Evolutionary conservation across 2,888 invertebrate species (phyloP).

Genomic region (Macrophya annulata): DNA sequence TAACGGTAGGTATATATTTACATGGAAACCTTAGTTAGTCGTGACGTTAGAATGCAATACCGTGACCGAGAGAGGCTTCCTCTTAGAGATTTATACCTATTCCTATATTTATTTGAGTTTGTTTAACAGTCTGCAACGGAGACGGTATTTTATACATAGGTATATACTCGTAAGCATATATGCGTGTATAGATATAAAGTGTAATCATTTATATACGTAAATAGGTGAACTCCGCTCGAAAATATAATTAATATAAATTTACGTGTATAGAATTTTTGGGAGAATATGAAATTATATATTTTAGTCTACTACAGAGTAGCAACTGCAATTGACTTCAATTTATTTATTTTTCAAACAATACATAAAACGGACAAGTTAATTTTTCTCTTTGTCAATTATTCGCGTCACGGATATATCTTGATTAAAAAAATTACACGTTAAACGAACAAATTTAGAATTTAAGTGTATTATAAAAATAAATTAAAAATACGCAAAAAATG

Average conservation of each 20-base stretch:
- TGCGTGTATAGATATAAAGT: no score
- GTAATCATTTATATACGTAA: not conserved
- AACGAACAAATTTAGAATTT: not conserved
- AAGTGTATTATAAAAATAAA: not conserved
- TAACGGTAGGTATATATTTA: conserved; percentile 36
- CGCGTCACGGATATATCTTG: not conserved
- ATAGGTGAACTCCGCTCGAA: not conserved
- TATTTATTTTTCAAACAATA: conserved; percentile 6
- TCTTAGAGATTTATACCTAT: conserved; percentile 24
- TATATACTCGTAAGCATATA: not conserved
- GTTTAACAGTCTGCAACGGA: not conserved
- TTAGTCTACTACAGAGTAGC: not conserved
- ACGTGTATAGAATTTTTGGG: no score
- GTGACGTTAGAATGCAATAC: conserved; percentile 36
- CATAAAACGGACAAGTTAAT: not conserved
- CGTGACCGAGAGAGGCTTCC: conserved; percentile 46
- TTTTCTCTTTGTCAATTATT: not conserved
- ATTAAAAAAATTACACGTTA: not conserved
- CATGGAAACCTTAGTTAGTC: conserved; percentile 44
- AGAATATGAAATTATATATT: not conserved
- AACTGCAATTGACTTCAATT: not conserved
- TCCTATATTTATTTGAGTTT: not conserved
- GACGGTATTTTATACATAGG: not conserved
- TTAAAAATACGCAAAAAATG: no score
- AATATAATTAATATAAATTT: not conserved